Conservation (phyloP, 2,113 vertebrate species). For the Octodon degus region DNA sequence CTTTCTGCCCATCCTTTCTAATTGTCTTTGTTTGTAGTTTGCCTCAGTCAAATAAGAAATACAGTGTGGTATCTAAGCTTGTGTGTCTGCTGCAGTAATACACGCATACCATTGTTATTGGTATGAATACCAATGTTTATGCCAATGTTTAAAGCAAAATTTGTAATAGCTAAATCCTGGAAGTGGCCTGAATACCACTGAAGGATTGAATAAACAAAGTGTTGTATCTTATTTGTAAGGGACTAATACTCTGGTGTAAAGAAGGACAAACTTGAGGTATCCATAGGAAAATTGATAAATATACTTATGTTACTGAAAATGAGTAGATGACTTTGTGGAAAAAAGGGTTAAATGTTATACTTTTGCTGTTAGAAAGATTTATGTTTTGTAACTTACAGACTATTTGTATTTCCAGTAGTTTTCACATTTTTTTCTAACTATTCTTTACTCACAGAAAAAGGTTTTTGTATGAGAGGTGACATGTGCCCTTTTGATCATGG, state of each 20-base stretch:
- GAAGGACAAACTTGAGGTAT: neutral
- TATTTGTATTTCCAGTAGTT: constrained; percentile 40
- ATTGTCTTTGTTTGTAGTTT: neutral
- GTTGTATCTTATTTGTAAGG: neutral
- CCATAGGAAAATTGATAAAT: neutral
- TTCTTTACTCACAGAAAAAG: constrained; percentile 92
- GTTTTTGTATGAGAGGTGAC: constrained; percentile 98
- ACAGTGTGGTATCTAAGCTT: neutral
- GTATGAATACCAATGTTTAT: neutral
- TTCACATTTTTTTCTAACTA: constrained; percentile 29
- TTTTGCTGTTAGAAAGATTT: constrained; percentile 48
- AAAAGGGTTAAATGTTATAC: constrained; percentile 4
- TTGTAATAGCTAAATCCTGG: neutral
- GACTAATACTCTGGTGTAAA: neutral
- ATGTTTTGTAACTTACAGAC: constrained; percentile 31
- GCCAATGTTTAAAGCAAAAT: neutral
- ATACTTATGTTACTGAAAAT: constrained; percentile 48
- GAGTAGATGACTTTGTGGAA: constrained; percentile 14
- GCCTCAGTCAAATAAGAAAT: neutral
- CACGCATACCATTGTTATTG: neutral
- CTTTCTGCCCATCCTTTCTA: neutral
- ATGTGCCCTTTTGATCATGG: constrained; percentile 99
- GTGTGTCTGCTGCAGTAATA: neutral
- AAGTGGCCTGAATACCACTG: neutral
- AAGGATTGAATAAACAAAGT: neutral